Base-by-base conservation (phyloP, 2,113 vertebrate species). In the Suncus etruscus region DNA sequence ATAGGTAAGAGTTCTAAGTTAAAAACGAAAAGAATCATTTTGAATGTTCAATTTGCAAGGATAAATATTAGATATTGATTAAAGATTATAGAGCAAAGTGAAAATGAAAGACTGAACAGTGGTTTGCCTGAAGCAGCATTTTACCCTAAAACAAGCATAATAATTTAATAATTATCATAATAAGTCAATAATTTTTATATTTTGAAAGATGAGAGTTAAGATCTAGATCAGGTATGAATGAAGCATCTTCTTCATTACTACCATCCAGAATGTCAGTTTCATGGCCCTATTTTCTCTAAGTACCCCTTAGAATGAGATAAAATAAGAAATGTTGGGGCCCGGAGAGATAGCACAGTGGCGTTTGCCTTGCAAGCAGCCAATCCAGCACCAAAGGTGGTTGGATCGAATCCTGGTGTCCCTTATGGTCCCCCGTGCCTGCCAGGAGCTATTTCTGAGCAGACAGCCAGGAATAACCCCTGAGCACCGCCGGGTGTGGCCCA, bases 11-110 rank as follows among this genome's bases (percentile, higher is more conserved):
- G 20, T 27, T 83, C 48, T 24, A 66, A 3, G 39, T 58, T 89
- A 87, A 83, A 91, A 87, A 85, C n/a, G n/a, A 86, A 90, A 76
- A 47, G 24, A 86, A 89, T 50, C 89, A 73, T 92, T 91, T 94
- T 74, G 31, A 85, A n/a, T 78, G 18, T 76, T 94, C 18, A 65
- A 50, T 68, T 86, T 39, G 10, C 50, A 92, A 66, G 50, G 51
- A 89, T 70, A 95, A 51, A 81, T 86, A 73, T 82, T 84, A 74
- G 61, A 91, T 75, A 24, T 65, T 68, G 65, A 50, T 69, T 74
- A 54, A 91, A 76, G 58, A 10, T 70, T 77, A 54, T 51, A 68
- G 54, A 54, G 54, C 54, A 54, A 73, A 92, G 39, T 72, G 8
- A 79, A 31, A 94, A 91, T 80, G 45, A 75, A 94, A 93, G 7